Base-by-base conservation (phyloP, 2,888 invertebrate genomes). In the Agonopterix alstromeriana region DNA sequence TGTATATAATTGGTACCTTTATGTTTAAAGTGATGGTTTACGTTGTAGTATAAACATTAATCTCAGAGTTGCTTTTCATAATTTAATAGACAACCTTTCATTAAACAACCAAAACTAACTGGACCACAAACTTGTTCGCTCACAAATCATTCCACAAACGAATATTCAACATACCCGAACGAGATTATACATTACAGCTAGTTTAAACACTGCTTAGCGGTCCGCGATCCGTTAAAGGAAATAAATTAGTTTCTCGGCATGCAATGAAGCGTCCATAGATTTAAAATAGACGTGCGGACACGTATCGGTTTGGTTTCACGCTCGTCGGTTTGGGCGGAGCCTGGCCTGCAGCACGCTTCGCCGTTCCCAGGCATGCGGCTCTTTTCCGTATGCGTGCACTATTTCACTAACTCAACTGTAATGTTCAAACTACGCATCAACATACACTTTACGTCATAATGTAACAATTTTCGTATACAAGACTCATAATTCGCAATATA, bases 351-450 rank as follows among this genome's bases (percentile, higher is more conserved):
- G 48, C 69, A 73, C 66, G 74, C 65, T 73, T 60, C 52, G 64
- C 64, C 68, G 65, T 68, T 50, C 55, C 59, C 65, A 49, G 65
- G 70, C 62, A 68, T 71, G 71, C 68, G 58, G 58, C 60, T 59
- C 58, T 66, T 65, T 27, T 79, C 77, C 78, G 51, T 38, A 38
- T 45, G 48, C 77, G 73, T 73, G 46, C 8, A n/a, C 38, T 17
- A 40, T 43, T 40, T 10, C 17, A 10, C n/a, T 12, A 36, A 45
- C 14, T 45, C 12, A 9, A 14, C 11, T 9, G 10, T 38, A 38
- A n/a, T n/a, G 8, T 42, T n/a, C 38, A 27, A 38, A 9, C n/a
- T n/a, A 38, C 38, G 42, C 42, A 14, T 7, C 7, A 42, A 12
- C 10, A 14, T 42, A 9, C 17, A 42, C 14, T 12, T 38, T n/a